A percentile compares a stretch with the other conserved stretches of the same genome.
These are phyloP conservation scores for Tinamus major DNA, from an alignment of 2,797 vertebrate species.

Conservation along the genomic window DNA sequence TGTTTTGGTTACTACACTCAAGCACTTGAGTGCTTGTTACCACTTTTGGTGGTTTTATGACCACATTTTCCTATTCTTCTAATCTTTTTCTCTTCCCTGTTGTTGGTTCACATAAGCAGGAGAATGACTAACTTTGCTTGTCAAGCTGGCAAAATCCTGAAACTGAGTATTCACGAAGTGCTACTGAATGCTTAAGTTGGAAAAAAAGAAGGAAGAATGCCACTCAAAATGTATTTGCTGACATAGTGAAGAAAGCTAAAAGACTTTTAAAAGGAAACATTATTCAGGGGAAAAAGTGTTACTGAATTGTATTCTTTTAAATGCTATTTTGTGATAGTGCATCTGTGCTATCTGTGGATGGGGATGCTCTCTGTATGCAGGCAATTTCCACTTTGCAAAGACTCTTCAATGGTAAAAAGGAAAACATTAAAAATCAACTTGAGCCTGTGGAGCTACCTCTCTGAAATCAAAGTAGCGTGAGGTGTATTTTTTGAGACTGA, in stretches of 20 bases:
- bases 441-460: neutral
- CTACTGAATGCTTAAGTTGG: neutral
- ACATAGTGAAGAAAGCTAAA: neutral
- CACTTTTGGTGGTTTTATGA: conserved; percentile 46
- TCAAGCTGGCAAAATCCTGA: neutral
- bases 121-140: conserved; percentile 49
- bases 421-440: neutral
- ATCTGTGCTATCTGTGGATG: neutral
- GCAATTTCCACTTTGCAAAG: neutral
- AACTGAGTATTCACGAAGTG: neutral
- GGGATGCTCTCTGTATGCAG: neutral
- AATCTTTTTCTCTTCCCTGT: conserved; percentile 41
- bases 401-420: neutral
- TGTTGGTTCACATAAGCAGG: conserved; percentile 23
- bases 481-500: neutral
- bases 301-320: neutral
- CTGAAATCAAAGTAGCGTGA: neutral
- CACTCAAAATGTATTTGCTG: neutral
- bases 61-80: conserved; percentile 66
- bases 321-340: neutral
- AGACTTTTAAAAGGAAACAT: neutral
- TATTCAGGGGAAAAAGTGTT: neutral
- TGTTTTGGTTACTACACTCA: conserved; percentile 31
- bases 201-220: neutral
- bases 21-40: neutral